Conservation (phyloP, 2,113 vertebrate species). For the Acinonyx jubatus region DNA sequence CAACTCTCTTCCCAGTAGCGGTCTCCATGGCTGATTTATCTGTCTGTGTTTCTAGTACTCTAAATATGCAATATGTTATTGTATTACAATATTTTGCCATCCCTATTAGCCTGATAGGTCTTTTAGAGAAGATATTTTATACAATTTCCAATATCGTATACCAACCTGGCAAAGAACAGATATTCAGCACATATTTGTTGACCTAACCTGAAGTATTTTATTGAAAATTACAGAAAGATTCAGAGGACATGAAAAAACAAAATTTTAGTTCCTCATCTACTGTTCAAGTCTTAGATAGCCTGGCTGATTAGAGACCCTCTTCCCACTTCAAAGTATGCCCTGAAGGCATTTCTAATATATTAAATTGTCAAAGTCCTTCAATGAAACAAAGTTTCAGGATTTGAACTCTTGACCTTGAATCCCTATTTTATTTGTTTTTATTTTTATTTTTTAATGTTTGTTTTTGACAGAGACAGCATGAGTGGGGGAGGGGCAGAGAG, state of each 20-base stretch:
- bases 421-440: neutral
- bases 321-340: neutral
- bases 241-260: neutral
- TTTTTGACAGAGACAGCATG: too few relatives aligned
- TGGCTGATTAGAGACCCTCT: neutral
- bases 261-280: neutral
- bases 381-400: neutral
- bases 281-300: neutral
- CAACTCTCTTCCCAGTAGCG: neutral
- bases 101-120: neutral
- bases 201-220: neutral
- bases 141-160: neutral
- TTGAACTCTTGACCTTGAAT: neutral
- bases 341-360: neutral
- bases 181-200: neutral
- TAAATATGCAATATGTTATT: neutral
- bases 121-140: neutral
- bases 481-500: too few relatives aligned
- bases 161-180: neutral
- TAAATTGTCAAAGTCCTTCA: neutral
- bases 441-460: too few relatives aligned
- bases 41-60: neutral
- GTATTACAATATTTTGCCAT: neutral
- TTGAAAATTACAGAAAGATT: conserved; percentile 29
- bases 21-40: neutral